Evolutionary conservation across 2,797 vertebrate genomes (phyloP), one percentile per base, ranked within the genome.

Genomic region (Dicrostonyx torquatus): DNA sequence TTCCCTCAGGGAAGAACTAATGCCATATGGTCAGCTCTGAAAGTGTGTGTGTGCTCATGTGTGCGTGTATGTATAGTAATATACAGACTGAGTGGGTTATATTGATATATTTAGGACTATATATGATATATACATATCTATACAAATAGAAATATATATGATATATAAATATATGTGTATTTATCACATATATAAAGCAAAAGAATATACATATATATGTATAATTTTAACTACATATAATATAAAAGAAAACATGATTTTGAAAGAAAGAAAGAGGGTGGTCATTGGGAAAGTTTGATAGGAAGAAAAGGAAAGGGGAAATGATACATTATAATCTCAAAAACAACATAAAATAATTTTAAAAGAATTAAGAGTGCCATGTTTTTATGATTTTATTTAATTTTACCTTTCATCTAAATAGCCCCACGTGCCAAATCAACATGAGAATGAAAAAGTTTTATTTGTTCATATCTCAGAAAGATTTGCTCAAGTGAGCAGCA

Each of bases 381-480:
- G n/a, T 80, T 89, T 93, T 40, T 26, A 68, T 92, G 8, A 88
- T 70, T 87, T 72, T 85, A 85, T 14, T 53, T 76, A 60, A 31
- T 75, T 48, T 4, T 22, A 34, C 40, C 43, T 76, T 50, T 34
- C 24, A 15, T 11, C 8, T 6, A 87, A 87, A 84, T 18, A 88
- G 45, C n/a, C n/a, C 4, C 4, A 8, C 20, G 66, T 73, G 82
- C 13, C 43, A 58, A 92, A 68, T 78, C 7, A 80, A 60, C 45
- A 58, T 89, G 10, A 89, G 90, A 94, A 85, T 80, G n/a, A 8
- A 72, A 92, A n/a, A 9, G 89, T 83, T 89, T 82, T 43, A 60
- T 24, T 72, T 90, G 37, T 85, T n/a, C 15, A 87, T 34, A 77
- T 72, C 45, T 72, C 43, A 64, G 53, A 91, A 53, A 37, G 50